A percentile compares a stretch with the other conserved stretches of the same genome.
Conservation (phyloP, 2,113 vertebrate species). For the Astur gentilis region DNA sequence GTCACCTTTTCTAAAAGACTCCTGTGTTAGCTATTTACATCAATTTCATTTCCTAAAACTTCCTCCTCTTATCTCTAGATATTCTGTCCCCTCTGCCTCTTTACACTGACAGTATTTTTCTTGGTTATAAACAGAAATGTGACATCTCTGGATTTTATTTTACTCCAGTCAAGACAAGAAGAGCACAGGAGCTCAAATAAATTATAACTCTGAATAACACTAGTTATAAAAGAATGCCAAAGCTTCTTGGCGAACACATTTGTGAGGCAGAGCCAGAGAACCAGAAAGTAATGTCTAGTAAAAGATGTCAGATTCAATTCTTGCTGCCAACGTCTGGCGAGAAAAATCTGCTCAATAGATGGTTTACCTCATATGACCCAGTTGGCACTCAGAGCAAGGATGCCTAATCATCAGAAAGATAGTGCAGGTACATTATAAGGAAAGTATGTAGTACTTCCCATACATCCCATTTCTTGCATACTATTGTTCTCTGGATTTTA, state of each 20-base stretch:
- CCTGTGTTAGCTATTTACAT: not conserved
- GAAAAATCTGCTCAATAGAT: slow-evolving; percentile 4
- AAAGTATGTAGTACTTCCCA: not conserved
- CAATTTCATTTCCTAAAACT: not conserved
- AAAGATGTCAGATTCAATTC: slow-evolving; percentile 54
- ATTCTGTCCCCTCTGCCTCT: not conserved
- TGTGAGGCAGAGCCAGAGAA: slow-evolving; percentile 31
- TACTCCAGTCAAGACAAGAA: slow-evolving; percentile 27
- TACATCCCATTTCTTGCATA: not conserved
- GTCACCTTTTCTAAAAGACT: not conserved
- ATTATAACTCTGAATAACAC: slow-evolving; percentile 43
- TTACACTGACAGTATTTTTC: slow-evolving; percentile 7
- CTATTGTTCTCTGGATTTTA: not conserved
- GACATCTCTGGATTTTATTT: slow-evolving; percentile 15
- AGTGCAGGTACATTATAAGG: not conserved
- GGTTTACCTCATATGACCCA: slow-evolving; percentile 53
- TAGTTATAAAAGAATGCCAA: slow-evolving; percentile 38
- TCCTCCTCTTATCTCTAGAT: not conserved
- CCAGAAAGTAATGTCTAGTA: slow-evolving; percentile 59
- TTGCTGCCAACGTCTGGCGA: slow-evolving; percentile 25
- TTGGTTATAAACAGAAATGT: not conserved
- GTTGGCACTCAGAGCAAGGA: not conserved
- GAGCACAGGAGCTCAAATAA: slow-evolving; percentile 52
- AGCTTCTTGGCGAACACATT: not conserved
- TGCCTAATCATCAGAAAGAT: not conserved